A percentile compares a stretch with the other conserved stretches of the same genome.
These are phyloP conservation scores for Rostratula benghalensis DNA, from an alignment of 2,113 vertebrate genomes.

Conservation along the genomic window DNA sequence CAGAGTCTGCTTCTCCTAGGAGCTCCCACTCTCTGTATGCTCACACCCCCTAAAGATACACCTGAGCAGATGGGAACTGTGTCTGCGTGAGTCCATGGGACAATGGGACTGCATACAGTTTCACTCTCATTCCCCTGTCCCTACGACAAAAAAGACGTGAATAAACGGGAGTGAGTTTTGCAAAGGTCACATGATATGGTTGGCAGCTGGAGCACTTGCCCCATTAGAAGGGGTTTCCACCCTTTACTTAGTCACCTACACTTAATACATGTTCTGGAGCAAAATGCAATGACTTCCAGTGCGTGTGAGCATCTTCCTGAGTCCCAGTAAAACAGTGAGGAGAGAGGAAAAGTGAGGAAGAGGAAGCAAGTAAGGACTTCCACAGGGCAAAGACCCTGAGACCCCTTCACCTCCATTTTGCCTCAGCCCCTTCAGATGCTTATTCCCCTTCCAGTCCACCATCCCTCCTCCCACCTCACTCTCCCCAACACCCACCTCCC, in stretches of 20 bases:
- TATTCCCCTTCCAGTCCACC: not conserved
- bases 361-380: not conserved
- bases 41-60: not conserved
- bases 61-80: not conserved
- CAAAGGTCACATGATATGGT: not conserved
- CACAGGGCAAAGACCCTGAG: not conserved
- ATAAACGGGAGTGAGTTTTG: not conserved
- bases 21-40: not conserved
- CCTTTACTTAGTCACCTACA: not conserved
- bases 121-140: not conserved
- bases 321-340: not conserved
- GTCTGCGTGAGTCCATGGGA: not conserved
- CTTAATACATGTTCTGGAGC: not conserved
- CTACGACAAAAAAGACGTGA: not conserved
- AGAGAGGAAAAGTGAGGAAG: not conserved
- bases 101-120: not conserved
- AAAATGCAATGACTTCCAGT: not conserved
- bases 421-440: not conserved
- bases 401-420: not conserved
- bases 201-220: not conserved
- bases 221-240: fast-evolving
- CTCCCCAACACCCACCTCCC: not conserved
- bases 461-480: not conserved
- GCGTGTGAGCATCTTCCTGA: not conserved
- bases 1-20: not conserved